phyloP scores from a whole-genome alignment of 1,140 invertebrate genomes.

The Fopius arisanus region DNA sequence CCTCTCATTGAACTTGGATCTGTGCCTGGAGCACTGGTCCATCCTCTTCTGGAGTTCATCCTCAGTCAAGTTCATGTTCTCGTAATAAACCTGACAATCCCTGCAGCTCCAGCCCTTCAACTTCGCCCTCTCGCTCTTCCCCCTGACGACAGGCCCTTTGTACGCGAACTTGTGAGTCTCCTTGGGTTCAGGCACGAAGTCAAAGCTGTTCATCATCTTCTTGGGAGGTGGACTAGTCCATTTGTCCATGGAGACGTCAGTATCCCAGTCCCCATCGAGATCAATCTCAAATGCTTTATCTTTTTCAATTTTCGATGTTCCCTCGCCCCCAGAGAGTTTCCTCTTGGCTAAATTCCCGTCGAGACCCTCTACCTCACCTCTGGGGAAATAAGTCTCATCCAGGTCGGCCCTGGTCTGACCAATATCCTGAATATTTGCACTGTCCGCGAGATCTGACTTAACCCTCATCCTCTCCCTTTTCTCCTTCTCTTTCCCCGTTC shows the following conservation, averaged over 20 bases:
- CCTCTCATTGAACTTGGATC: constrained; percentile 53
- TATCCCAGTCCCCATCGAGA: constrained; percentile 23
- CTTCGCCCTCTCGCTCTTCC: constrained; percentile 54
- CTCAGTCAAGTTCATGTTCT: constrained; percentile 46
- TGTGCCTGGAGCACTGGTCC: constrained; percentile 64
- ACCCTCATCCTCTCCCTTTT: not conserved
- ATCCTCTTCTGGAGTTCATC: constrained; percentile 52
- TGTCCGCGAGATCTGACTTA: not conserved
- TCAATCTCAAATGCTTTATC: constrained; percentile 15
- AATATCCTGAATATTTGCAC: not conserved
- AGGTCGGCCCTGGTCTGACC: not conserved
- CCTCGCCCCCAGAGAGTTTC: not conserved
- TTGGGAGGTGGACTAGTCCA: constrained; percentile 34
- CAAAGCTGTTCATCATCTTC: constrained; percentile 38
- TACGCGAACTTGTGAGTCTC: constrained; percentile 41
- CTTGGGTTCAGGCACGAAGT: constrained; percentile 34
- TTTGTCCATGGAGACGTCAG: constrained; percentile 27
- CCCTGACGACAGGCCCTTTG: constrained; percentile 49
- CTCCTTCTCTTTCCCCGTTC: not conserved
- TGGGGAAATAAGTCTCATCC: constrained; percentile 1
- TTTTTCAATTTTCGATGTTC: not conserved
- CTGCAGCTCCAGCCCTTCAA: constrained; percentile 57
- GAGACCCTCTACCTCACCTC: not conserved
- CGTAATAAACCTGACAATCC: constrained; percentile 55
- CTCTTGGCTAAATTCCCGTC: not conserved